Base-by-base conservation (phyloP, 1,140 invertebrate genomes). In the Plutomurus gul region DNA sequence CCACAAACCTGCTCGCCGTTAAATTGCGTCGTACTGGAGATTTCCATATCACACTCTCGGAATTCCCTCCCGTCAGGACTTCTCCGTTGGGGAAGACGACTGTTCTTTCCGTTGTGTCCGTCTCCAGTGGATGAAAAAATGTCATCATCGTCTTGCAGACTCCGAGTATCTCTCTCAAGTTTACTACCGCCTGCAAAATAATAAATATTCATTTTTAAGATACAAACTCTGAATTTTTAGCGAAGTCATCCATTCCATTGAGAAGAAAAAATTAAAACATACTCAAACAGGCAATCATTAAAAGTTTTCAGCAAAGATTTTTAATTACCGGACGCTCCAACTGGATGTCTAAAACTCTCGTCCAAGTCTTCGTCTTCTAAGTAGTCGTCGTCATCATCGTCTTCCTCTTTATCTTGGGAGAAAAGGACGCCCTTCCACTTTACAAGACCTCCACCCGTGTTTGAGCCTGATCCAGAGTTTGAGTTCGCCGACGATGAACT, bases 371-470 rank as follows among this genome's bases (percentile, higher is more conserved):
- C 80, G 84, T 88, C 86, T 84, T 88, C 87, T 0, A 84, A 84
- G 81, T 87, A 86, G 16, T 85, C 85, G 10, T 85, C 83, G 22
- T 85, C 78, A 78, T 83, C 75, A 27, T 84, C 84, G 49, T 85
- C 85, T 73, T 91, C 90, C 82, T 91, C 89, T 6, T 76, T 39
- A 56, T 81, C 56, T 82, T 80, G 90, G 8, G 91, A 90, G 83
- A 94, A 90, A 84, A 92, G 90, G 11, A 92, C 90, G 70, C 91
- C 92, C 86, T 94, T 94, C 92, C 93, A 93, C 87, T 93, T 94
- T 6, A 91, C 81, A 25, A 91, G 84, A 6, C 90, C 88, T 79
- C 80, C 82, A 16, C 10, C 74, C 37, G 75, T 74, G 16, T 11
- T 75, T 11, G 82, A 79, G 8, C 80, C 77, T 13, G 82, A 82